A percentile compares a stretch with the other conserved stretches of the same genome.
These are phyloP conservation scores for Gila orcuttii DNA, from an alignment of 2,113 vertebrate species.

Conservation along the genomic window DNA sequence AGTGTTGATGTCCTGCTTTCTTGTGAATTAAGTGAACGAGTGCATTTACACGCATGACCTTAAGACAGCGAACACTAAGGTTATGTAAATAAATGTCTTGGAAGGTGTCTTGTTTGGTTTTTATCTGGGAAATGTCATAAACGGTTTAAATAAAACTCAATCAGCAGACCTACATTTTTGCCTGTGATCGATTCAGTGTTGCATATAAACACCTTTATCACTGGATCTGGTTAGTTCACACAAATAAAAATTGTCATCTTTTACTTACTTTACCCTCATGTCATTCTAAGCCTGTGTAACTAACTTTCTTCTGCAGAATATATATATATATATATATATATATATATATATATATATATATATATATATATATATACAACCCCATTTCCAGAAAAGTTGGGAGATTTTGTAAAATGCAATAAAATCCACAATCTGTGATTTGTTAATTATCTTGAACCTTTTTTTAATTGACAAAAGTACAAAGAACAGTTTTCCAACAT, in stretches of 20 bases:
- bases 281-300: not conserved
- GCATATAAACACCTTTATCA: too few relatives aligned
- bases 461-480: too few relatives aligned
- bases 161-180: not conserved
- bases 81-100: not conserved
- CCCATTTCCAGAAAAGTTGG: too few relatives aligned
- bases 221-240: not conserved
- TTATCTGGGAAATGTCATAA: not conserved
- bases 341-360: too few relatives aligned
- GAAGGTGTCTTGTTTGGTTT: not conserved
- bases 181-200: not conserved
- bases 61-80: not conserved
- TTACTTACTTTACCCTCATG: not conserved
- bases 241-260: not conserved
- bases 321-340: not conserved
- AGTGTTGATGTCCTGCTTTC: not conserved
- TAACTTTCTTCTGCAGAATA: not conserved
- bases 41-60: not conserved
- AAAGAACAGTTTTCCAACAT: too few relatives aligned
- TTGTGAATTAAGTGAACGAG: slow-evolving; percentile 3
- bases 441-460: too few relatives aligned
- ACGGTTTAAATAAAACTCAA: not conserved
- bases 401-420: too few relatives aligned
- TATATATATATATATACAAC: too few relatives aligned
- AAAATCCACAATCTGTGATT: too few relatives aligned